Percentiles rank a stretch among this genome's conserved stretches.
phyloP scores from a whole-genome alignment of 2,888 invertebrate genomes.

The Clivina fossor region DNA sequence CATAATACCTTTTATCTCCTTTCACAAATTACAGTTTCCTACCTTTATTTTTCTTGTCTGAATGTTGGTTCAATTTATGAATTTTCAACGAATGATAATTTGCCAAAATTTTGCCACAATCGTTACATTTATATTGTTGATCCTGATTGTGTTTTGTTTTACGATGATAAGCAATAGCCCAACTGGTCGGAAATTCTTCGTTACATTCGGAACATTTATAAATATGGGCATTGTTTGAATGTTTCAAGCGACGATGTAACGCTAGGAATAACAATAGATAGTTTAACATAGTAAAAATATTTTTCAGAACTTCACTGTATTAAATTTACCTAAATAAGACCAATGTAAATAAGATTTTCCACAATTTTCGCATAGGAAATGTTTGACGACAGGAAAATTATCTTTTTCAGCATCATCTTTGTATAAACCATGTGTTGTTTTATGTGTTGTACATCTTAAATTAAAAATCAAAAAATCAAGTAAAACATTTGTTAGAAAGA shows the following conservation, averaged over 20 bases:
- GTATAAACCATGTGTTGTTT: conserved; percentile 58
- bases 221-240: conserved; percentile 51
- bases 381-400: conserved; percentile 57
- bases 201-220: conserved; percentile 55
- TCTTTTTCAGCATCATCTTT: conserved; percentile 54
- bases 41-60: too few species aligned
- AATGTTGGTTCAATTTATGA: conserved; percentile 19
- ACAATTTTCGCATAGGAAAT: conserved; percentile 59
- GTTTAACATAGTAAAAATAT: neutral
- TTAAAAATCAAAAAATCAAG: neutral
- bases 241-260: conserved; percentile 57
- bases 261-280: conserved; percentile 44
- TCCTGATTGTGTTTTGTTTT: conserved; percentile 53
- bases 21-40: too few species aligned
- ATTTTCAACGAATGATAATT: conserved; percentile 18
- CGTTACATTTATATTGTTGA: conserved; percentile 17
- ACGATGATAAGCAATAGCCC: conserved; percentile 56
- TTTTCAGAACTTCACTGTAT: neutral
- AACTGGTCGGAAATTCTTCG: conserved; percentile 55
- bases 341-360: conserved; percentile 58
- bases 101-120: conserved; percentile 13
- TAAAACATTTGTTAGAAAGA: too few species aligned
- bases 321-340: conserved; percentile 51
- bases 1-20: too few species aligned
- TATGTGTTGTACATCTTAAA: conserved; percentile 53